Evolutionary conservation across 2,113 vertebrate species (phyloP), one percentile per base, ranked within the genome.

Genomic region (Ursus arctos): DNA sequence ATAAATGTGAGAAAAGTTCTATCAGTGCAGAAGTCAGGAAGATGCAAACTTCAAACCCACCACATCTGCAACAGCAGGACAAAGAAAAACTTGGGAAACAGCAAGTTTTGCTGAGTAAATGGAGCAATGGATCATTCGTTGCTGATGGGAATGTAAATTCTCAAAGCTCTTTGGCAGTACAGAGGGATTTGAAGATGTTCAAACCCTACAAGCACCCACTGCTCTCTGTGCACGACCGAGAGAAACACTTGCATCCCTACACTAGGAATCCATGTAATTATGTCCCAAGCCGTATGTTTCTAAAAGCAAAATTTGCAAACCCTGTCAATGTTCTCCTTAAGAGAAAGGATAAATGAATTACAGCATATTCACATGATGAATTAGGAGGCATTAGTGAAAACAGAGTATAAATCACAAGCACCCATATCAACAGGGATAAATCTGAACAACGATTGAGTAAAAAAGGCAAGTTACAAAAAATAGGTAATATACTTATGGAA

Each of bases 211-310:
- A 22, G 43, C 13, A 21, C 51, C 14, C 43, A 40, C 1, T 10
- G 12, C 26, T 77, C 24, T 57, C 16, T 19, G 13, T 15, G 16
- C 5, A 21, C 0, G 0, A 2, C 33, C 53, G 14, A 1, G 10
- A 28, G 28, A 93, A 88, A 13, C 2, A 47, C 16, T 28, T 55
- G 36, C 19, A 40, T 6, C 14, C 33, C 10, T 18, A 55, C 12
- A 40, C 1, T 4, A 72, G 26, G 16, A 84, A 18, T 19, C 1
- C 12, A 8, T 18, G 14, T 19, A 51, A 53, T 40, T 21, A 51
- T 4, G 33, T 15, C 33, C 40, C 28, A 3, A 11, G 61, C 5
- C 71, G 80, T 8, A 26, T 9, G 26, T 47, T 65, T 71, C 81
- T 24, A 53, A 63, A 97, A 36, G 47, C 19, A 71, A 90, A 88